A percentile compares a stretch with the other conserved stretches of the same genome.
Conservation (phyloP, 2,888 invertebrate genomes). For the Acleris emargana region DNA sequence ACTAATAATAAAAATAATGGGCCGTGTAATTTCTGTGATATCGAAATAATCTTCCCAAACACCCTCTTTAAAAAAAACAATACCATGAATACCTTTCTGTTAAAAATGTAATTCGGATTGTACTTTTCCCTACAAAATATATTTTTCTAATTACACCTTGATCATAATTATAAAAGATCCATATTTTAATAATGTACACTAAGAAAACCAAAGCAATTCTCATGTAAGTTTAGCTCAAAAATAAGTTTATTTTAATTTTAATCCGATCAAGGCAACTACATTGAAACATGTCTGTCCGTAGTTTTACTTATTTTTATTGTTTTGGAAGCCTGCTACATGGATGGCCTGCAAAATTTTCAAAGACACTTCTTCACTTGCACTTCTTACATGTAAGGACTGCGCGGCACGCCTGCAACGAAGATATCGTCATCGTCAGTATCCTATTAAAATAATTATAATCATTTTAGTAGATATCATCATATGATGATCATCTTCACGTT, state of each 20-base stretch:
- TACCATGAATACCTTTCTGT: not conserved
- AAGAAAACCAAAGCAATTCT: not conserved
- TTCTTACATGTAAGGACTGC: not conserved
- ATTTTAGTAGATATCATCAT: no score
- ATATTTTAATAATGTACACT: not conserved
- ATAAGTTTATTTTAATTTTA: no score
- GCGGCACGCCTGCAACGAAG: slow-evolving; percentile 5
- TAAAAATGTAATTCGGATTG: slow-evolving; percentile 3
- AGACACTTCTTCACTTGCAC: slow-evolving; percentile 47
- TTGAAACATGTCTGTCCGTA: slow-evolving; percentile 7
- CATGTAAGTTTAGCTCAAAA: no score
- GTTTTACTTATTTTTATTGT: slow-evolving; percentile 75
- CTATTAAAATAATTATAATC: no score
- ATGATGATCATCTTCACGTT: no score
- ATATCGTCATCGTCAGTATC: no score
- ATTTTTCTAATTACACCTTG: not conserved
- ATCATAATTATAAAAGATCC: not conserved
- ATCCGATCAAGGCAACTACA: slow-evolving; percentile 3
- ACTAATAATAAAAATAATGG: no score
- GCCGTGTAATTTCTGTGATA: no score
- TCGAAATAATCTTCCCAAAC: not conserved
- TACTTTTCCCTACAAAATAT: slow-evolving; percentile 5
- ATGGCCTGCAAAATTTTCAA: slow-evolving; percentile 71
- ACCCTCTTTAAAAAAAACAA: not conserved
- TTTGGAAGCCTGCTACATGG: slow-evolving; percentile 9